A percentile compares a stretch with the other conserved stretches of the same genome.
Evolutionary conservation across 2,113 vertebrate species (phyloP).

Genomic region (Eurypyga helias): DNA sequence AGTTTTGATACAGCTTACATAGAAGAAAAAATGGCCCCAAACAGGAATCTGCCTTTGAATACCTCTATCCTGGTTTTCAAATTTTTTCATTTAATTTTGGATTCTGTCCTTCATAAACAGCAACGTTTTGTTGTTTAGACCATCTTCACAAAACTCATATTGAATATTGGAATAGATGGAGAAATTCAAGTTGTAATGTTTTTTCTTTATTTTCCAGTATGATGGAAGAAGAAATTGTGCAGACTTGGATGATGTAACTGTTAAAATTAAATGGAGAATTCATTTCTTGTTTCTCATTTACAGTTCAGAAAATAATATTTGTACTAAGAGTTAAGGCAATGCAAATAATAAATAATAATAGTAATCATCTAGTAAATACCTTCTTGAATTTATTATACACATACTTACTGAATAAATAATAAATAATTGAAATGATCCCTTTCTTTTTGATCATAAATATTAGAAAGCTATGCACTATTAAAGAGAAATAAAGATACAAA

Average conservation of each 20-base stretch:
- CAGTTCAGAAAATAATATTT: background rate
- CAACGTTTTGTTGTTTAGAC: background rate
- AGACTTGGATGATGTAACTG: background rate
- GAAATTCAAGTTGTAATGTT: background rate
- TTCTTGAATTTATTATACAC: background rate
- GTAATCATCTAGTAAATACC: background rate
- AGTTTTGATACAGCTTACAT: background rate
- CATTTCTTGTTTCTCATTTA: background rate
- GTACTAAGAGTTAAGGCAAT: background rate
- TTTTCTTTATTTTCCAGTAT: background rate
- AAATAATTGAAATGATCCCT: background rate
- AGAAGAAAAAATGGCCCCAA: background rate
- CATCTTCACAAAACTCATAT: background rate
- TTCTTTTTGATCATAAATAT: background rate
- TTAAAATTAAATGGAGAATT: constrained; percentile 2
- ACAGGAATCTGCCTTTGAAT: background rate
- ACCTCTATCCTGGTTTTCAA: background rate
- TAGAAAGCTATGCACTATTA: background rate
- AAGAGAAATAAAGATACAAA: background rate
- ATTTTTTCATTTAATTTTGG: background rate
- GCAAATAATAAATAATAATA: background rate
- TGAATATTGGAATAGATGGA: background rate
- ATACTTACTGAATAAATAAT: background rate
- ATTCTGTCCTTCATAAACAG: background rate
- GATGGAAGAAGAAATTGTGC: background rate